A percentile compares a stretch with the other conserved stretches of the same genome.
phyloP scores from a whole-genome alignment of 2,797 vertebrate species.

The Monodelphis domestica region DNA sequence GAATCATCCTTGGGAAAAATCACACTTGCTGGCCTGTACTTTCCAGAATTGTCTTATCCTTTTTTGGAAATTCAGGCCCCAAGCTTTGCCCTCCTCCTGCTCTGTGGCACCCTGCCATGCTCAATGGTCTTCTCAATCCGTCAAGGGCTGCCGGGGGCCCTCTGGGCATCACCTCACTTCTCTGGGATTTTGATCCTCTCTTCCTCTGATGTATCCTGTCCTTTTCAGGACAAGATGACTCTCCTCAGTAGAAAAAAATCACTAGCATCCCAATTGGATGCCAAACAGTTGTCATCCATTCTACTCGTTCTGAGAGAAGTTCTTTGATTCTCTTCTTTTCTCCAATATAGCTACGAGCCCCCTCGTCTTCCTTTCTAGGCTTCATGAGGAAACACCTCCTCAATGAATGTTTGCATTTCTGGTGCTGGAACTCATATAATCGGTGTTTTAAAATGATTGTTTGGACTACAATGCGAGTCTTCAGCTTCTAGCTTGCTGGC shows the following conservation, averaged over 20 bases:
- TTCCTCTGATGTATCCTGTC: neutral
- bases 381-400: neutral
- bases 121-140: neutral
- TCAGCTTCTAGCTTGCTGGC: conserved; percentile 23
- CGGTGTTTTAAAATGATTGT: neutral
- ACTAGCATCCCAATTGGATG: too few species aligned
- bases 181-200: neutral
- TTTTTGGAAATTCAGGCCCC: too few species aligned
- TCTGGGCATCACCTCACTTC: neutral
- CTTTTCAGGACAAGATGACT: neutral
- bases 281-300: neutral
- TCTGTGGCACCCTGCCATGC: neutral
- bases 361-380: neutral
- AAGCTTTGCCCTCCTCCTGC: neutral
- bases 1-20: neutral
- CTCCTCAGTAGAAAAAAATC: neutral
- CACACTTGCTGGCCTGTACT: neutral
- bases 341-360: neutral
- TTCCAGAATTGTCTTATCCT: neutral
- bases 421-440: too few species aligned
- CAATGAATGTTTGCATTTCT: too few species aligned
- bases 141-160: neutral
- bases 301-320: neutral
- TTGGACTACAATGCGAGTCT: neutral
- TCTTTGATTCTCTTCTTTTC: neutral